Base-by-base conservation (phyloP, 2,888 invertebrate genomes). In the Cheilosia soror region DNA sequence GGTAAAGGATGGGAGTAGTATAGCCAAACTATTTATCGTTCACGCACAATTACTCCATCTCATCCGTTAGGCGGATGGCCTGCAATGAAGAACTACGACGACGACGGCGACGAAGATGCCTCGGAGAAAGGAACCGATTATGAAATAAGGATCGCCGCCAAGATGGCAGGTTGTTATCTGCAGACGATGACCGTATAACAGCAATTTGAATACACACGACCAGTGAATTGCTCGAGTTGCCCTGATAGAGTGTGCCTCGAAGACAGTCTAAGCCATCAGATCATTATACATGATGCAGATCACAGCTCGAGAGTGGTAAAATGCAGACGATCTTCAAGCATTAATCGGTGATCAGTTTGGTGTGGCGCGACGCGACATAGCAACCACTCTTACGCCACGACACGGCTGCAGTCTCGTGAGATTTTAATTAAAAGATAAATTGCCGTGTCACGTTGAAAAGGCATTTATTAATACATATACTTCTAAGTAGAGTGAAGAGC, bases 381-480 rank as follows among this genome's bases (percentile, higher is more conserved):
- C 79, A 72, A 73, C 79, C 58, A 49, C 66, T 53, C 60, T 80
- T 66, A 80, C 79, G 66, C 66, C 31, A 7, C 11, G 33, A 37
- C 33, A 11, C 33, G 33, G 33, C 33, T 7, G 13, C 29, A 33
- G 49, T 75, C 77, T 84, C 29, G 73, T 84, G 80, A 80, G 84
- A 84, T 84, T 84, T 84, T 80, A 84, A 84, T 84, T 84, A 84
- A 84, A 84, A 80, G 84, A 84, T 84, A 84, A 84, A 84, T 80
- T 76, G 60, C 53, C 27, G 60, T 84, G 80, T 84, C 80, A 76
- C 65, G 63, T 62, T 49, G 44, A 57, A 69, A 63, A 63, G 78
- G 79, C 83, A 68, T 83, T 73, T 68, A 69, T 78, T 51, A 9
- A 51, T 13, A 25, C 15, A 47, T 4, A 5, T n/a, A 5, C 13